Conservation (phyloP, 2,888 invertebrate genomes). For the Zygothrica quintamaculata region DNA sequence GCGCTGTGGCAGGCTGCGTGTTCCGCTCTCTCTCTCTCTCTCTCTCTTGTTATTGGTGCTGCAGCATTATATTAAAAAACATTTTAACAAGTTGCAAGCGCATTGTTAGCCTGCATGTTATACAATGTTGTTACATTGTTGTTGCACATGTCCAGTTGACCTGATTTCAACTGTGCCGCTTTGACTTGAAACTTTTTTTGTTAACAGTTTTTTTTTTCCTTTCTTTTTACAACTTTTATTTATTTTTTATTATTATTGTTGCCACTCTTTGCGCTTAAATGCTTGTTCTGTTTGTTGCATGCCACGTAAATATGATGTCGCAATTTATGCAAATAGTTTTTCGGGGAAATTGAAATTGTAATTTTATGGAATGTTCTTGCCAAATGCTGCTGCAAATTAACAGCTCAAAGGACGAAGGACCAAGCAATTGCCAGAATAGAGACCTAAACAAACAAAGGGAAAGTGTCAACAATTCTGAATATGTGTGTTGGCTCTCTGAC, state of each 20-base stretch:
- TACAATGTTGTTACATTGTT: constrained; percentile 60
- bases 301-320: neutral
- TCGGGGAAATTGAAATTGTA: constrained; percentile 30
- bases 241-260: no score
- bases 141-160: constrained; percentile 74
- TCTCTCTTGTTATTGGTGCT: constrained; percentile 42
- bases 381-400: constrained; percentile 40
- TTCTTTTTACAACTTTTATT: constrained; percentile 18
- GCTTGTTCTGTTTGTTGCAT: constrained; percentile 3
- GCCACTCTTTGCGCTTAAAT: neutral
- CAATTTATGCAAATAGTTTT: constrained; percentile 8
- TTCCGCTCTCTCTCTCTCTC: constrained; percentile 33
- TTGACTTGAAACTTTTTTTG: neutral
- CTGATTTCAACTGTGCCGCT: constrained; percentile 60
- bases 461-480: constrained; percentile 67
- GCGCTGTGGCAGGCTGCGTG: constrained; percentile 32
- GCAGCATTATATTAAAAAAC: constrained; percentile 42
- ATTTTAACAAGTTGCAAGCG: constrained; percentile 57
- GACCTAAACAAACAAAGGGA: constrained; percentile 66
- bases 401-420: constrained; percentile 27
- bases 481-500: constrained; percentile 41
- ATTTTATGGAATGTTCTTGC: constrained; percentile 24
- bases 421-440: constrained; percentile 23
- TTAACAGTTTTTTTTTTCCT: neutral
- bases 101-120: constrained; percentile 55